These are phyloP conservation scores for Dissostichus mawsoni DNA, from an alignment of 2,113 vertebrate genomes.

Conservation along the genomic window DNA sequence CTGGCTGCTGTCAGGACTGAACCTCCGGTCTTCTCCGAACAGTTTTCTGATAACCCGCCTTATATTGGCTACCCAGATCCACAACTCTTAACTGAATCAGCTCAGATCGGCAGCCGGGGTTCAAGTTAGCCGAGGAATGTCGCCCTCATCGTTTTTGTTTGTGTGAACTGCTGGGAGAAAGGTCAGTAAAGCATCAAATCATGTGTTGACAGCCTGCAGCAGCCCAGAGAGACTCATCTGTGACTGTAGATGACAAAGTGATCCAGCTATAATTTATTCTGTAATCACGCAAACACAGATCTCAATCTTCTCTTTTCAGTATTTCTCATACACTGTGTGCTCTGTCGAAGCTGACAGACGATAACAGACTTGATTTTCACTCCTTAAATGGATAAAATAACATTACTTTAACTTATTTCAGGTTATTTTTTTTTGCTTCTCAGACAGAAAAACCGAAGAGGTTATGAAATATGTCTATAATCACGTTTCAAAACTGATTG, in stretches of 20 bases:
- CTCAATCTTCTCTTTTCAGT: background rate
- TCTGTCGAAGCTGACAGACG: background rate
- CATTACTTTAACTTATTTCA: too few species aligned
- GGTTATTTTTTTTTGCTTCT: background rate
- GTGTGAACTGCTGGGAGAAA: slow-evolving; percentile 12
- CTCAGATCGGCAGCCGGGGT: background rate
- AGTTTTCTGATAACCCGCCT: slow-evolving; percentile 2
- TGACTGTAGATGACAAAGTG: slow-evolving; percentile 18
- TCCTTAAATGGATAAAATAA: background rate
- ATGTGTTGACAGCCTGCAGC: slow-evolving; percentile 19
- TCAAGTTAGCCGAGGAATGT: background rate
- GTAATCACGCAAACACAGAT: background rate
- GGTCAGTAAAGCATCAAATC: background rate
- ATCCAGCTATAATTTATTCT: slow-evolving; percentile 11
- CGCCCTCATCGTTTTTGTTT: background rate
- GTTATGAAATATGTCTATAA: background rate
- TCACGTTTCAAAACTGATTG: background rate
- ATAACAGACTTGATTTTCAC: background rate
- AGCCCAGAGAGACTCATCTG: slow-evolving; percentile 30
- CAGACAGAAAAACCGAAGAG: background rate
- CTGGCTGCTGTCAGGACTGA: background rate
- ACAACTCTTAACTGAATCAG: background rate
- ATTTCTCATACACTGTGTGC: background rate
- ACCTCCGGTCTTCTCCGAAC: background rate
- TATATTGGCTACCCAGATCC: background rate